Evolutionary conservation across 37 sponge, comb jelly and placozoan genomes (phyloP).

Genomic region (Cladorhizidae sp.): DNA sequence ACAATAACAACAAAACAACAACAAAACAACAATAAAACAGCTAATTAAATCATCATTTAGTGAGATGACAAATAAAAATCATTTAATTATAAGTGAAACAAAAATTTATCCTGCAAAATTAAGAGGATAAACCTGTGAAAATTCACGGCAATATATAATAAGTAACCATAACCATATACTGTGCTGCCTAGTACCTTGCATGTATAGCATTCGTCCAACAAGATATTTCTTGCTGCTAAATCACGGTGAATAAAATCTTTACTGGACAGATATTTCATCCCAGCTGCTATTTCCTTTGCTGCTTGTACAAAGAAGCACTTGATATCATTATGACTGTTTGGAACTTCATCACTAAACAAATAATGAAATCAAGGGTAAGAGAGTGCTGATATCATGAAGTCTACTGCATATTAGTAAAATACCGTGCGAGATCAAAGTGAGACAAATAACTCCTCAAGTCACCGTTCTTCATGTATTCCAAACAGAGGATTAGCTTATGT

Average conservation of each 20-base stretch:
- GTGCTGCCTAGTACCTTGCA: constrained; percentile 56
- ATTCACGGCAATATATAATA: too few relatives aligned
- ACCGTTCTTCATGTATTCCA: constrained; percentile 30
- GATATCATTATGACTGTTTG: background rate
- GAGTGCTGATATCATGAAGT: background rate
- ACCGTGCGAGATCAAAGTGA: background rate
- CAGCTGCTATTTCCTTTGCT: constrained; percentile 41
- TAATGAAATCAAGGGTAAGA: too few relatives aligned
- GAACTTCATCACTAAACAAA: background rate
- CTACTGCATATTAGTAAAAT: too few relatives aligned
- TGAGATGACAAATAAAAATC: too few relatives aligned
- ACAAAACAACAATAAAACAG: too few relatives aligned
- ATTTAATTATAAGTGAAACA: too few relatives aligned
- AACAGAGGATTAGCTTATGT: background rate
- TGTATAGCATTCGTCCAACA: constrained; percentile 37
- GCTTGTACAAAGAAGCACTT: constrained; percentile 1
- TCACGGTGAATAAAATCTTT: constrained; percentile 69
- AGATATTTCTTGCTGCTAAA: constrained; percentile 72
- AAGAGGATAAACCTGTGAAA: too few relatives aligned
- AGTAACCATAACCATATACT: too few relatives aligned
- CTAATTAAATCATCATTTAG: too few relatives aligned
- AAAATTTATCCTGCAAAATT: too few relatives aligned
- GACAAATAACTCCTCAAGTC: constrained; percentile 50
- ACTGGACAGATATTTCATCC: constrained; percentile 68
- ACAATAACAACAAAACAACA: too few relatives aligned